These are phyloP conservation scores for Leuciscus idus DNA, from an alignment of 2,113 vertebrate species.

Conservation along the genomic window DNA sequence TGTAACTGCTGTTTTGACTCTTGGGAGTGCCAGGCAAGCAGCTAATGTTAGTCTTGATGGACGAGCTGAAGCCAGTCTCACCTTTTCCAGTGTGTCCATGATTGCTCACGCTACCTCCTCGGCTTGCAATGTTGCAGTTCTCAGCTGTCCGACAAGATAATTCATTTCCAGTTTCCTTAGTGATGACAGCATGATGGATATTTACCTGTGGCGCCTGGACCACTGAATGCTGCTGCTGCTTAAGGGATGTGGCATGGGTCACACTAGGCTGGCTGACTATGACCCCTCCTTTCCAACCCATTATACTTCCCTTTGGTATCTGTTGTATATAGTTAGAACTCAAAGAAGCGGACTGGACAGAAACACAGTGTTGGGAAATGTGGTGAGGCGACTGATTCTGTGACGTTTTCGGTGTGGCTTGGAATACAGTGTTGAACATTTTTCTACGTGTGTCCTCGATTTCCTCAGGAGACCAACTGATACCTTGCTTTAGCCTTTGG, in stretches of 20 bases:
- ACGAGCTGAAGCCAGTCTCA: conserved; percentile 24
- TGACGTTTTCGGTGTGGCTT: conserved; percentile 77
- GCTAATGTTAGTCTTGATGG: conserved; percentile 23
- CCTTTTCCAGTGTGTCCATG: conserved; percentile 41
- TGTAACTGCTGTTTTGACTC: conserved; percentile 43
- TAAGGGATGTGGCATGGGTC: conserved; percentile 79
- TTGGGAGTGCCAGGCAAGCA: conserved; percentile 1
- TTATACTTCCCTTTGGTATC: conserved; percentile 81
- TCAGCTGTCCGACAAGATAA: conserved; percentile 54
- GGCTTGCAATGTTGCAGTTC: conserved; percentile 62
- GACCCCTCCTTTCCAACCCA: conserved; percentile 79
- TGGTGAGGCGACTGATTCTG: conserved; percentile 71
- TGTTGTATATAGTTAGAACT: conserved; percentile 82
- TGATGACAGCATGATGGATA: conserved; percentile 58
- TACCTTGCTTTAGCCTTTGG: conserved; percentile 95
- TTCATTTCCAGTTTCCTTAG: conserved; percentile 55
- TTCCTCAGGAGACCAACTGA: conserved; percentile 98
- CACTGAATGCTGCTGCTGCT: conserved; percentile 71
- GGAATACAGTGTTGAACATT: conserved; percentile 97
- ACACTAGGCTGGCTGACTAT: conserved; percentile 83
- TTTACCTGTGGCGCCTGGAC: conserved; percentile 75
- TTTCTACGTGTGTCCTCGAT: conserved; percentile 95
- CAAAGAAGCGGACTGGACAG: conserved; percentile 79
- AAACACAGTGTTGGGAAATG: conserved; percentile 80
- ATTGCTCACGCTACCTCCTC: conserved; percentile 58